Evolutionary conservation across 2,888 invertebrate genomes (phyloP), one percentile per base, ranked within the genome.

Genomic region (Athetis lepigone): DNA sequence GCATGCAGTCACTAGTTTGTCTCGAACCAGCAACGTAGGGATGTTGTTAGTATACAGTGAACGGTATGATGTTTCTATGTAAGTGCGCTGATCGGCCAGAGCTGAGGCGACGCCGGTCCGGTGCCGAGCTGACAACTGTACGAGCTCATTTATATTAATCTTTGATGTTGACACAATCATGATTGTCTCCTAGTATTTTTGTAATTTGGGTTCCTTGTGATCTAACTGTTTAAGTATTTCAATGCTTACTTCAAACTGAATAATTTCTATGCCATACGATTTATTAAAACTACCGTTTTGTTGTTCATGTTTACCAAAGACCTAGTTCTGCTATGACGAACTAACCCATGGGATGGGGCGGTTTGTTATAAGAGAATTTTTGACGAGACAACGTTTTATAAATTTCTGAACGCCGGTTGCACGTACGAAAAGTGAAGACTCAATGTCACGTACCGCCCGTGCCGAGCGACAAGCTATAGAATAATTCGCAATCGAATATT

Each of bases 241-340:
- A 25, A 40, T 39, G 43, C 56, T 54, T 52, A 39, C 43, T 61
- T 65, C 43, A 66, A 57, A 52, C 25, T 45, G 43, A 52, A 45
- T 42, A 45, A 58, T 61, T 61, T 52, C 29, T 62, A 50, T 51
- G 43, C 61, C 40, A 39, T 64, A 46, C 19, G 16, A 42, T 54
- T 37, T 21, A 60, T 63, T 27, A 46, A 55, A 51, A 58, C 43
- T 70, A 46, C 47, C 36, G 42, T 74, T 74, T 68, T 77, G 68
- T 74, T 78, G 55, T 66, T 61, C 27, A 51, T 52, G 33, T 68
- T 63, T 36, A 36, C 13, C 23, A 11, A 13, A 9, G 18, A 23
- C 9, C 36, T 27, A 25, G 25, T 36, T 36, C 59, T 25, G 33
- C 33, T 25, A 60, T 19, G 36, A 25, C 19, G 25, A 59, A 9